Conservation (phyloP, 1,140 invertebrate species). For the Parasteatoda tepidariorum region DNA sequence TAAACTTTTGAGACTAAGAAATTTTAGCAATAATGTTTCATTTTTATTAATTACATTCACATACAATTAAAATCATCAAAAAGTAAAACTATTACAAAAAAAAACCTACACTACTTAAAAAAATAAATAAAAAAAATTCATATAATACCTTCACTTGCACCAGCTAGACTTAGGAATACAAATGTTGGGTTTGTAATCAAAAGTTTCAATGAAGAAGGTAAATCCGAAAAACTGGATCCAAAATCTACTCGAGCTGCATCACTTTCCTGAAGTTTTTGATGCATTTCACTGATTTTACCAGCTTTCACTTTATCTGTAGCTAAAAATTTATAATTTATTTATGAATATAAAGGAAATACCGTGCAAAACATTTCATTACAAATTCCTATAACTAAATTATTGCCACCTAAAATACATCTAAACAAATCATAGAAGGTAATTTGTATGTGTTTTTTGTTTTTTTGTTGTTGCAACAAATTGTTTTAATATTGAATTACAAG, state of each 20-base stretch:
- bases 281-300: slow-evolving; percentile 78
- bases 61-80: no score
- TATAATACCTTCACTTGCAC: slow-evolving; percentile 78
- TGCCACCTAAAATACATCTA: no score
- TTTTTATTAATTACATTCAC: no score
- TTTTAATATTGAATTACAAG: no score
- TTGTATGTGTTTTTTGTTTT: background rate
- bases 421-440: background rate
- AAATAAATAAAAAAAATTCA: background rate
- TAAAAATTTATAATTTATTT: background rate
- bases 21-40: no score
- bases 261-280: slow-evolving; percentile 66
- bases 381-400: no score
- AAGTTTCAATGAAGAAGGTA: slow-evolving; percentile 76
- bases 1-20: no score
- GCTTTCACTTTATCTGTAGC: slow-evolving; percentile 71
- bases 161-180: slow-evolving; percentile 82
- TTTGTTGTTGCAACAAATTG: no score
- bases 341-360: background rate
- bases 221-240: slow-evolving; percentile 73
- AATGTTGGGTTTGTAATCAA: slow-evolving; percentile 82
- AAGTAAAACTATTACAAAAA: no score
- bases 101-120: no score
- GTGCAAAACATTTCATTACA: no score
- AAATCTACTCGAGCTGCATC: slow-evolving; percentile 68